Evolutionary conservation across 35 echinoderm and acorn worm species (phyloP).

Genomic region (Chiridota heheva): DNA sequence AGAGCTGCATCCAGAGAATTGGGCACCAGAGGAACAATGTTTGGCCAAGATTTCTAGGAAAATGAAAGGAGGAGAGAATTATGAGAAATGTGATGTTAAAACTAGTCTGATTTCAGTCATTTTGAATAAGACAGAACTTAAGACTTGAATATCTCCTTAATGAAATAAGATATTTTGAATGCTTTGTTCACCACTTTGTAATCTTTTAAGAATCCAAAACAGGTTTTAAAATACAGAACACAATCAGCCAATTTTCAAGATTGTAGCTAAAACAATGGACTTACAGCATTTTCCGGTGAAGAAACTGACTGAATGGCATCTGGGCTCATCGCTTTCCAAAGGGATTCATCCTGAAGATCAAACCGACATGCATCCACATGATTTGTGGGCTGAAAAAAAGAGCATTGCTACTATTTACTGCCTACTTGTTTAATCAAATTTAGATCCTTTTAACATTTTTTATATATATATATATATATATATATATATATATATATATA

Average conservation of each 20-base stretch:
- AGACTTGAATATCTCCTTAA: too few relatives aligned
- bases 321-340: slow-evolving; percentile 95
- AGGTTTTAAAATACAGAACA: not conserved
- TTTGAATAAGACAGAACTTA: too few relatives aligned
- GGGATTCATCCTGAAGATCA: slow-evolving; percentile 85
- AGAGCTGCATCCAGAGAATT: slow-evolving; percentile 63
- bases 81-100: not conserved
- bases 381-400: slow-evolving; percentile 82
- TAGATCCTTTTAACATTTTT: too few relatives aligned
- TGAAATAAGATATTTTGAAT: too few relatives aligned
- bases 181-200: too few relatives aligned
- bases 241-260: not conserved
- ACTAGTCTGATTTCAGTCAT: too few relatives aligned
- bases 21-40: slow-evolving; percentile 64
- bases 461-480: too few relatives aligned
- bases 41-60: slow-evolving; percentile 81
- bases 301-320: slow-evolving; percentile 96
- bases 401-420: too few relatives aligned
- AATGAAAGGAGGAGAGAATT: not conserved
- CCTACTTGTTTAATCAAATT: too few relatives aligned
- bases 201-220: not conserved
- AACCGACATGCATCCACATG: slow-evolving; percentile 88
- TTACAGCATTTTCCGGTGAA: not conserved
- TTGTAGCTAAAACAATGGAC: not conserved
- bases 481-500: too few relatives aligned